Evolutionary conservation across 2,113 vertebrate species (phyloP), one percentile per base, ranked within the genome.

Genomic region (Chlorodrepanis virens): DNA sequence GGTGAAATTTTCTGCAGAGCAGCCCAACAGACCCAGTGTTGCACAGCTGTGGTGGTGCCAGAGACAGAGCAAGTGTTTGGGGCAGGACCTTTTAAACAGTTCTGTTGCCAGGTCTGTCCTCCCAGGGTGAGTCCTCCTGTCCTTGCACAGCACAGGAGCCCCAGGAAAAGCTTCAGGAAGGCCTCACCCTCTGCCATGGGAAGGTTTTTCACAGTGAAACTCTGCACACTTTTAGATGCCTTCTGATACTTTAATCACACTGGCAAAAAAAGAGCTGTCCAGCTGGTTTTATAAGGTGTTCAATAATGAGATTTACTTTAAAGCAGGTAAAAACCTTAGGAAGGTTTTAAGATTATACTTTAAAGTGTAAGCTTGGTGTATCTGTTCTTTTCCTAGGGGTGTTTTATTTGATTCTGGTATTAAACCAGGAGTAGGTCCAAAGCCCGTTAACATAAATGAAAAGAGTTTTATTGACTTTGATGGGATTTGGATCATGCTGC

Each of bases 381-480:
- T 83, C 82, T 83, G 4, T 87, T 80, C 28, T 88, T 87, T 83
- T 93, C 76, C 85, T 90, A 60, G 42, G 79, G 69, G 76, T 93
- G 52, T 93, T 93, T 96, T 83, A 53, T 96, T 96, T 95, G 96
- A 93, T 95, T 86, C 44, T 92, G 76, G 45, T 93, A 68, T 79
- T 93, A 92, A 93, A 90, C 87, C 86, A 84, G 76, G 92, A 90
- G 49, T 35, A 84, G 86, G 64, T 96, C 92, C 92, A 94, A 92
- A 95, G 80, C 31, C 72, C 23, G 18, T 93, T 95, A 96, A 75
- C 72, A 68, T 90, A 88, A 96, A 86, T 95, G 93, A 92, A 96
- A 94, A 92, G 92, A 83, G 76, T 93, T 95, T 78, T 93, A 96
- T 95, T 97, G 94, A 94, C 94, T 96, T 97, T 93, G 96, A 87